Conservation (phyloP, 1,140 invertebrate genomes). For the Gonatopus flavifemur region DNA sequence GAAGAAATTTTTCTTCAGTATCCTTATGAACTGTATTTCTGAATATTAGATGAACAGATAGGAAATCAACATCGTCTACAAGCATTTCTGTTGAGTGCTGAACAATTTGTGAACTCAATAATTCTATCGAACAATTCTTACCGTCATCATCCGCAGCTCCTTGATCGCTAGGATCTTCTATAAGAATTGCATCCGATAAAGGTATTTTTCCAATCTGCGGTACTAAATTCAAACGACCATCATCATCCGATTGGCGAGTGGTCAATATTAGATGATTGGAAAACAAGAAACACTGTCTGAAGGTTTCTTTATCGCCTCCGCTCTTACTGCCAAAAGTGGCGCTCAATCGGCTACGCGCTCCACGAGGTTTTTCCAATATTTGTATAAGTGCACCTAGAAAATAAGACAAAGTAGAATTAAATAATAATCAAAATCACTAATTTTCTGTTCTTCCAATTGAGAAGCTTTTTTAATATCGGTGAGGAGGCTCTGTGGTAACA, state of each 20-base stretch:
- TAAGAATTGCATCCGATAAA: constrained; percentile 79
- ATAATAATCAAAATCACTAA: too few relatives aligned
- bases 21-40: too few relatives aligned
- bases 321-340: constrained; percentile 64
- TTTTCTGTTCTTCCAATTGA: too few relatives aligned
- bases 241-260: constrained; percentile 64
- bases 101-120: too few relatives aligned
- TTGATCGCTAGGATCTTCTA: constrained; percentile 75
- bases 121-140: too few relatives aligned
- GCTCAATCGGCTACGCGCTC: constrained; percentile 61
- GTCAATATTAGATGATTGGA: constrained; percentile 85
- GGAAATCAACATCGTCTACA: too few relatives aligned
- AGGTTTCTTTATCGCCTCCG: constrained; percentile 66
- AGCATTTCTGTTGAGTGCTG: too few relatives aligned
- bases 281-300: constrained; percentile 84
- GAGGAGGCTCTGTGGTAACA: too few relatives aligned
- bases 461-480: too few relatives aligned
- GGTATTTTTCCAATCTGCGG: constrained; percentile 82
- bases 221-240: constrained; percentile 82
- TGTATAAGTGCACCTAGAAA: constrained; percentile 71
- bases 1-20: too few relatives aligned
- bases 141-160: constrained; percentile 66
- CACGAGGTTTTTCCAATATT: constrained; percentile 67
- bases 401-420: too few relatives aligned
- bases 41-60: too few relatives aligned